phyloP scores from a whole-genome alignment of 1,140 invertebrate species.

The Ephestia elutella region DNA sequence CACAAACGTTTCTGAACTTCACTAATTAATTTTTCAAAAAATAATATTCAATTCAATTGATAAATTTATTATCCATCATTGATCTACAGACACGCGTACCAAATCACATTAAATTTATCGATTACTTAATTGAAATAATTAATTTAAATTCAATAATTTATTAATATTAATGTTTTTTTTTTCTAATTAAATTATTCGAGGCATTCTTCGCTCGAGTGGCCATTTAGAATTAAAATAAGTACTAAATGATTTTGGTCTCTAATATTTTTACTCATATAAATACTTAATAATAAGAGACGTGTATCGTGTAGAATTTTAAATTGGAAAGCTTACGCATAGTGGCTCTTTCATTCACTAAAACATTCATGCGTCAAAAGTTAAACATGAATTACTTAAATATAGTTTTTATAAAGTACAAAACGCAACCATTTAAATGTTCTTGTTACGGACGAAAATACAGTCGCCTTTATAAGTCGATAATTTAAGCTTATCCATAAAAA shows the following conservation, averaged over 20 bases:
- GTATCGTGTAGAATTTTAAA: no score
- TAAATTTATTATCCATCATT: no score
- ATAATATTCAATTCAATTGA: no score
- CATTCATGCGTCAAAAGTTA: not conserved
- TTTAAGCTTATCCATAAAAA: not conserved
- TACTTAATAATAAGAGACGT: not conserved
- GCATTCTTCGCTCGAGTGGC: not conserved
- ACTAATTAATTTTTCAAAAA: no score
- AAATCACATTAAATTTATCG: no score
- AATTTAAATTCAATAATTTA: not conserved
- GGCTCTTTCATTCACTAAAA: not conserved
- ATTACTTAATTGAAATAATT: no score
- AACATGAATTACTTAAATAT: not conserved
- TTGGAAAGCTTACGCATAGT: not conserved
- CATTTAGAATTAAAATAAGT: not conserved
- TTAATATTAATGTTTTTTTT: not conserved
- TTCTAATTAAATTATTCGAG: not conserved
- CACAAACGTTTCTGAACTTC: no score
- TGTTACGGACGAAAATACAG: not conserved
- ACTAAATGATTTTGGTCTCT: not conserved
- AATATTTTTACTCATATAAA: not conserved
- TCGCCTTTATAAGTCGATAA: constrained; percentile 4
- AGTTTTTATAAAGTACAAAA: not conserved
- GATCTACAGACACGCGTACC: no score
- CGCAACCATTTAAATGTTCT: not conserved